Evolutionary conservation across 2,113 vertebrate species (phyloP).

Genomic region (Myrmophylax atrothorax): DNA sequence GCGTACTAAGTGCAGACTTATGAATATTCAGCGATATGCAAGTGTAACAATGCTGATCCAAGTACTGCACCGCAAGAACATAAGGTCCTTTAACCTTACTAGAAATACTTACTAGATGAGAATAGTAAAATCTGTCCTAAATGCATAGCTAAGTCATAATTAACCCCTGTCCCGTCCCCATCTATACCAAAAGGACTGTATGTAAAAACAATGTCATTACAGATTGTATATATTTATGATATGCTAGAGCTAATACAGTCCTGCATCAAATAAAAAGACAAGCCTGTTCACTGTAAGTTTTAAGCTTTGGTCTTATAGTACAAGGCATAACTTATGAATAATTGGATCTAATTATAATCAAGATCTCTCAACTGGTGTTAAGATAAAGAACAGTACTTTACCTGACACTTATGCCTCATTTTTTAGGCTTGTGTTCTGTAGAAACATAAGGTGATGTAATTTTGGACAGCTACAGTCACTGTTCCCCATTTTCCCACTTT

Average conservation of each 20-base stretch:
- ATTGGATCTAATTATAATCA: not conserved
- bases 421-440: not conserved
- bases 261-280: not conserved
- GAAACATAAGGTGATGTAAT: not conserved
- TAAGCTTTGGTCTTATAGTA: not conserved
- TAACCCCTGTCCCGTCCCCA: not conserved
- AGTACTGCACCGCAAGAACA: not conserved
- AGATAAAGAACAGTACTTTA: not conserved
- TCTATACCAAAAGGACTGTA: not conserved
- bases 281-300: not conserved
- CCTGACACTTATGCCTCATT: rapidly evolving
- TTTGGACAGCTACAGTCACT: not conserved
- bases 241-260: not conserved
- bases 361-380: not conserved
- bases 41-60: not conserved
- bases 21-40: not conserved
- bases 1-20: not conserved
- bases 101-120: not conserved
- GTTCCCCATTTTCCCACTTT: not conserved
- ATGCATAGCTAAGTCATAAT: not conserved
- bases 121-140: not conserved
- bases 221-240: not conserved
- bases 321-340: not conserved
- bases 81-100: not conserved
- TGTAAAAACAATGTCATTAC: not conserved